Conservation (phyloP, 2,113 vertebrate species). For the Nestor notabilis region DNA sequence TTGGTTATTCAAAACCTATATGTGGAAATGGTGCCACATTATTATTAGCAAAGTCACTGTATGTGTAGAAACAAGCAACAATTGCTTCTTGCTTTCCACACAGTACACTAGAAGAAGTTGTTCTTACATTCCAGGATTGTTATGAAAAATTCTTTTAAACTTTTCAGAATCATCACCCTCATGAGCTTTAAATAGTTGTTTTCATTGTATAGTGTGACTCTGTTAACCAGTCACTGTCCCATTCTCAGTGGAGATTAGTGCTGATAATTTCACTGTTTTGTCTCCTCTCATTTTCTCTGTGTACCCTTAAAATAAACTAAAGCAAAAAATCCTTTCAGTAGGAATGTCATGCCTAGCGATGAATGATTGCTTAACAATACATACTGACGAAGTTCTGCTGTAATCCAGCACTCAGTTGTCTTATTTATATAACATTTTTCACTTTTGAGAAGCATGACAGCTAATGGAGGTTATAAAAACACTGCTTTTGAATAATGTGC, state of each 20-base stretch:
- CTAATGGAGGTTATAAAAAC: neutral
- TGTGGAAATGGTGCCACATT: neutral
- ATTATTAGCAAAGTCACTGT: neutral
- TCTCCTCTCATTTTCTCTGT: neutral
- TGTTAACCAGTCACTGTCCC: neutral
- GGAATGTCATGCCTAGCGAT: neutral
- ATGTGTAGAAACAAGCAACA: neutral
- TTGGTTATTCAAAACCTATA: neutral
- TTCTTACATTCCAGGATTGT: neutral
- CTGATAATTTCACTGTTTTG: neutral
- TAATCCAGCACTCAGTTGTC: neutral
- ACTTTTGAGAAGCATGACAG: neutral
- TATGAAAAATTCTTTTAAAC: neutral
- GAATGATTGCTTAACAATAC: neutral
- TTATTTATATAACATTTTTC: neutral
- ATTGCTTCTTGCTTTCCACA: neutral
- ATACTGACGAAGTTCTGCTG: neutral
- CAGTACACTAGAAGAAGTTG: neutral
- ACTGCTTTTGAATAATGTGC: neutral
- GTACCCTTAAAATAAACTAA: neutral
- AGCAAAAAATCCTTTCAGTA: neutral
- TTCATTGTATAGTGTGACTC: neutral
- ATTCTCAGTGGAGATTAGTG: neutral
- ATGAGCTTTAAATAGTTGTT: neutral
- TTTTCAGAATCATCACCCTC: neutral